These are phyloP conservation scores for Anoplophora glabripennis DNA, from an alignment of 1,140 invertebrate genomes.

Conservation along the genomic window DNA sequence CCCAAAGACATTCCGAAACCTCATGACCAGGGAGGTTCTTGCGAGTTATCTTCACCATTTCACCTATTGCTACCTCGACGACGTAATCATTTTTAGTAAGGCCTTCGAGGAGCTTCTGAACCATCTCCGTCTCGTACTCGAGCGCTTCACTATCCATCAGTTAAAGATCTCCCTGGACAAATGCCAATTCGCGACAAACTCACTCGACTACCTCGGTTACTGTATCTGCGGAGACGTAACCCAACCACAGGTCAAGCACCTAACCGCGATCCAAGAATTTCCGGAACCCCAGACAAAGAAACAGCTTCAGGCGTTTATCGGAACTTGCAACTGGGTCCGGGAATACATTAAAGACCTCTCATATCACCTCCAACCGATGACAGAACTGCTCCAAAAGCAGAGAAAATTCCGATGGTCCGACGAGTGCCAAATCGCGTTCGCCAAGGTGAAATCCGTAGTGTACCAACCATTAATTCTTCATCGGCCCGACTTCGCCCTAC, in stretches of 20 bases:
- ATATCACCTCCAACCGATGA: constrained; percentile 23
- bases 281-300: constrained; percentile 23
- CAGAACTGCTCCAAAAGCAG: constrained; percentile 16
- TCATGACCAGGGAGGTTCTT: constrained; percentile 33
- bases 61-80: constrained; percentile 35
- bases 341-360: constrained; percentile 31
- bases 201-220: constrained; percentile 38
- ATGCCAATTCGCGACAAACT: constrained; percentile 12
- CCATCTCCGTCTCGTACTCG: constrained; percentile 19
- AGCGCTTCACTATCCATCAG: constrained; percentile 7
- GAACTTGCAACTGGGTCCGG: constrained; percentile 31
- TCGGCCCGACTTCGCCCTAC: constrained; percentile 6
- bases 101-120: not conserved
- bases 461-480: not conserved
- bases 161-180: constrained; percentile 16
- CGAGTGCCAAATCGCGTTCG: constrained; percentile 20
- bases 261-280: constrained; percentile 26
- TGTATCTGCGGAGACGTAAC: constrained; percentile 23
- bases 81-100: constrained; percentile 25
- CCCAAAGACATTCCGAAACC: constrained; percentile 37
- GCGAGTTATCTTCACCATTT: constrained; percentile 27
- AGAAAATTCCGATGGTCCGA: constrained; percentile 11
- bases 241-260: constrained; percentile 29
- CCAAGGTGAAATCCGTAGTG: constrained; percentile 19
- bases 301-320: constrained; percentile 33